Conservation (phyloP, 2,888 invertebrate species). For the Coremacera marginata region DNA sequence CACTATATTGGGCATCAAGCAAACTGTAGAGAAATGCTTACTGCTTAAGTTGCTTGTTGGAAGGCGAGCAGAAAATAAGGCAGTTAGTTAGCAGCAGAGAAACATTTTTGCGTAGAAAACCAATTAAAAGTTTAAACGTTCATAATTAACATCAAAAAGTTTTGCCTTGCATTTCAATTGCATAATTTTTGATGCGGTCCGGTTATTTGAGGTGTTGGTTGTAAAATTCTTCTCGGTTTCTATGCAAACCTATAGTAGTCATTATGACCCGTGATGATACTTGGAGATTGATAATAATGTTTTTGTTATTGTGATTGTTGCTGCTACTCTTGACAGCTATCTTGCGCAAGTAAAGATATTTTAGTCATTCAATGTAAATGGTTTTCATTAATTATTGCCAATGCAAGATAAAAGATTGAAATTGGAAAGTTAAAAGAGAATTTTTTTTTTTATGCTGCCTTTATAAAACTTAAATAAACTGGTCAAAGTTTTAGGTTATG, state of each 20-base stretch:
- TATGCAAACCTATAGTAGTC: not conserved
- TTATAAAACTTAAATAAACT: too few relatives aligned
- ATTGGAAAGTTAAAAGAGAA: too few relatives aligned
- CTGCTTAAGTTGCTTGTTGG: not conserved
- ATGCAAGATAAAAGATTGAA: too few relatives aligned
- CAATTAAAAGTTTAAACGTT: conserved; percentile 30
- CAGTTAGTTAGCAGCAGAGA: not conserved
- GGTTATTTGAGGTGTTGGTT: not conserved
- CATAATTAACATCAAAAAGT: conserved; percentile 30
- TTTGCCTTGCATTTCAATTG: conserved; percentile 22
- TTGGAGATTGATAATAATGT: not conserved
- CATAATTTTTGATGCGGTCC: conserved; percentile 11
- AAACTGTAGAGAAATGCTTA: not conserved
- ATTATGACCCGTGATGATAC: conserved; percentile 1
- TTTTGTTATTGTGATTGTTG: not conserved
- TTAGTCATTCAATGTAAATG: too few relatives aligned
- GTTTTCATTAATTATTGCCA: too few relatives aligned
- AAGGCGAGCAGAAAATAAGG: not conserved
- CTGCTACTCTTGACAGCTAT: not conserved
- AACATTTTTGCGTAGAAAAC: conserved; percentile 15
- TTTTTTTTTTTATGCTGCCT: too few relatives aligned
- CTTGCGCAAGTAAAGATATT: too few relatives aligned
- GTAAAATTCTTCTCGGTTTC: not conserved
- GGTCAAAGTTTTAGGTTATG: too few relatives aligned
- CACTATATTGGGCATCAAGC: not conserved